A percentile compares a stretch with the other conserved stretches of the same genome.
phyloP scores from a whole-genome alignment of 1,140 invertebrate genomes.

The Pomacea maculata region DNA sequence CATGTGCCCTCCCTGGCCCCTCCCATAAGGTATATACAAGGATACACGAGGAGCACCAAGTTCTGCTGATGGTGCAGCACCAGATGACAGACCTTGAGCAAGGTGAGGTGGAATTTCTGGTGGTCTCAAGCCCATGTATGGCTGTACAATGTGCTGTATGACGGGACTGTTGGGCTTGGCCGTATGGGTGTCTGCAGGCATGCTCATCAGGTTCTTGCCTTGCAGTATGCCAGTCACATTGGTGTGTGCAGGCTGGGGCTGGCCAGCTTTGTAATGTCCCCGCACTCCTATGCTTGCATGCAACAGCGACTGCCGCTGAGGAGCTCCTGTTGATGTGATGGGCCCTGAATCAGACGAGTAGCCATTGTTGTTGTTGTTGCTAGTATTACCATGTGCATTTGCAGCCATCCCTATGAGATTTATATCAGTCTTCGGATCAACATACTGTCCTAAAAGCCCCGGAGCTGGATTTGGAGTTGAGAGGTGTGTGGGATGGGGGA shows the following conservation, averaged over 20 bases:
- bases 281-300: slow-evolving; percentile 2
- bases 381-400: background rate
- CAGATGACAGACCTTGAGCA: background rate
- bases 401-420: slow-evolving; percentile 6
- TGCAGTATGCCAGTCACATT: slow-evolving; percentile 18
- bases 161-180: slow-evolving; percentile 15
- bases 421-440: slow-evolving; percentile 12
- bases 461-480: slow-evolving; percentile 22
- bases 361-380: slow-evolving; percentile 19
- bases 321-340: slow-evolving; percentile 10
- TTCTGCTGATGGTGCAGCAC: background rate
- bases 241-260: slow-evolving; percentile 30
- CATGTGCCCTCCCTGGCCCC: slow-evolving; percentile 10
- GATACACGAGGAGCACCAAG: background rate
- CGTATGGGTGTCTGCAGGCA: slow-evolving; percentile 22
- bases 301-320: background rate
- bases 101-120: slow-evolving; percentile 1
- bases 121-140: background rate
- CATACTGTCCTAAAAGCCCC: slow-evolving; percentile 17
- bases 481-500: slow-evolving; percentile 16
- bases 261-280: slow-evolving; percentile 10
- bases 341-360: background rate
- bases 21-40: slow-evolving; percentile 6
- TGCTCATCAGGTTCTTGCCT: slow-evolving; percentile 32
- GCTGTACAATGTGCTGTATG: background rate